phyloP scores from a whole-genome alignment of 2,113 vertebrate species.

The Ptilonorhynchus violaceus region DNA sequence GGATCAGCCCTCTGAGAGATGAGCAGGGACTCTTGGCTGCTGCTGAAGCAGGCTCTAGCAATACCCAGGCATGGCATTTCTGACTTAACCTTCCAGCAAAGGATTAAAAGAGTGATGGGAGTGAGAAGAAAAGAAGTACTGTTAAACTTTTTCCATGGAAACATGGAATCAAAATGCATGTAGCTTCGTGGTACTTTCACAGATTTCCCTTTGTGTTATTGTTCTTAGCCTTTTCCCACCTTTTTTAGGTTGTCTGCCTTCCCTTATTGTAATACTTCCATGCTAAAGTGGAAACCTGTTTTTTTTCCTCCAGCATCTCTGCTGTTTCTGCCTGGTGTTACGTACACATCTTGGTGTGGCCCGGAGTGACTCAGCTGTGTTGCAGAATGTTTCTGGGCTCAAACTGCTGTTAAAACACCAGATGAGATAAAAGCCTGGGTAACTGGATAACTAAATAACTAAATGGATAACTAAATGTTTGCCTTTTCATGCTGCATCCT shows the following conservation, averaged over 20 bases:
- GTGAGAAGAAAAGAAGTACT: background rate
- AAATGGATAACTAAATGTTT: background rate
- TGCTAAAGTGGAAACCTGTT: background rate
- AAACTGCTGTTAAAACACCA: background rate
- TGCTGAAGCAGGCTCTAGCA: background rate
- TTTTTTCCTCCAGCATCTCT: background rate
- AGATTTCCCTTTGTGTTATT: background rate
- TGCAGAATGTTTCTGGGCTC: background rate
- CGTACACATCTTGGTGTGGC: background rate
- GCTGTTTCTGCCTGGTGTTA: background rate
- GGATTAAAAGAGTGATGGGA: background rate
- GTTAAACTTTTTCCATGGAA: constrained; percentile 10
- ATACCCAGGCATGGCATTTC: background rate
- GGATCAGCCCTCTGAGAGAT: background rate
- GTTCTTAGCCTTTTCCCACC: background rate
- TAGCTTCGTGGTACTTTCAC: background rate
- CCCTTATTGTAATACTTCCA: background rate
- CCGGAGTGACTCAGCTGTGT: background rate
- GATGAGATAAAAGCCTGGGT: background rate
- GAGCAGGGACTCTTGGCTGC: background rate
- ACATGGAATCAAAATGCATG: background rate
- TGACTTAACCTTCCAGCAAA: background rate
- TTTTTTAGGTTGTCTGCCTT: background rate
- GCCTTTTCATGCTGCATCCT: background rate
- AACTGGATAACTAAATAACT: background rate